These are phyloP conservation scores for Eulemur coronatus DNA, from an alignment of 2,797 vertebrate species.

Conservation along the genomic window DNA sequence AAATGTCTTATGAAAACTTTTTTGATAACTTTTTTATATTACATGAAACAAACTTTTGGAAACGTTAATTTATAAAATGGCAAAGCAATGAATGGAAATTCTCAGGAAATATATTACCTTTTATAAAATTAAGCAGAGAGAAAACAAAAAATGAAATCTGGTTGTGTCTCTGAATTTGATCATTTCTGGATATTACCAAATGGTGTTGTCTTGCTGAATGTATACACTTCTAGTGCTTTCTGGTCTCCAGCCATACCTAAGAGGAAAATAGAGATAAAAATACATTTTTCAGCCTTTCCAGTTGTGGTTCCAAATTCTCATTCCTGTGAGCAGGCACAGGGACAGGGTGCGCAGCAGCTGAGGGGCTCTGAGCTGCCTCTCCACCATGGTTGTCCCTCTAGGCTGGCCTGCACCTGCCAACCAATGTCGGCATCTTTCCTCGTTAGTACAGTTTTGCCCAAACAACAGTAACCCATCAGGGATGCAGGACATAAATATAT, in stretches of 20 bases:
- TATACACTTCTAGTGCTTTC: neutral
- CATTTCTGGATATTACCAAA: neutral
- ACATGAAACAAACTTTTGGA: neutral
- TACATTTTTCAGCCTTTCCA: neutral
- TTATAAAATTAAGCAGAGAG: neutral
- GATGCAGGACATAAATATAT: neutral
- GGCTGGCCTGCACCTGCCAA: neutral
- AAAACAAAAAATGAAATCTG: neutral
- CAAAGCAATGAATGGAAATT: neutral
- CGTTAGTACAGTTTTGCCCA: neutral
- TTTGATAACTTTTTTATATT: neutral
- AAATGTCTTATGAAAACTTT: neutral
- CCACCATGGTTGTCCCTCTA: neutral
- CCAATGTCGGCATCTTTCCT: neutral
- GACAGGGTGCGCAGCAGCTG: neutral
- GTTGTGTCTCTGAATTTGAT: neutral
- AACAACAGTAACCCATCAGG: neutral
- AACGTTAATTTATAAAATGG: neutral
- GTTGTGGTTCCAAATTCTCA: neutral
- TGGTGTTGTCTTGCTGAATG: neutral
- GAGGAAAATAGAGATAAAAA: constrained; percentile 13
- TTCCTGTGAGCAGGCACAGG: neutral
- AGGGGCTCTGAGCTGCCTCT: neutral
- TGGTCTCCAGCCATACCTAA: neutral
- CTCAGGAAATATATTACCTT: neutral